Evolutionary conservation across 2,797 vertebrate genomes (phyloP).

Genomic region (Ctenopoma multispine): DNA sequence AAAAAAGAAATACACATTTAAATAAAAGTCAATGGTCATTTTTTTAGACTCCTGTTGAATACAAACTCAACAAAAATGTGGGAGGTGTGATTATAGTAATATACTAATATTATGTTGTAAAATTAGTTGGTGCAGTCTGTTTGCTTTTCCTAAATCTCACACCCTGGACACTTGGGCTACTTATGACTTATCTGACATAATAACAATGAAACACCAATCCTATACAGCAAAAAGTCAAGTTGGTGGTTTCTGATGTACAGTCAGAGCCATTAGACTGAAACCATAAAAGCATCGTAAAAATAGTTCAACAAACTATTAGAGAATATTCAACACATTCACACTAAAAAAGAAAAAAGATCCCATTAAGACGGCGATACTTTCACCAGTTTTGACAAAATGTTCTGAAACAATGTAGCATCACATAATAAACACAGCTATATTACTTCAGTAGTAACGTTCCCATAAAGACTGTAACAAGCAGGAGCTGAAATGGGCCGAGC

Average conservation of each 20-base stretch:
- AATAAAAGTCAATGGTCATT: too few species aligned
- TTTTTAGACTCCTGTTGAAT: too few species aligned
- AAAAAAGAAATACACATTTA: too few species aligned
- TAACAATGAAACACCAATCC: background rate
- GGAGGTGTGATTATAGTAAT: too few species aligned
- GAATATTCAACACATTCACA: too few species aligned
- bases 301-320: conserved; percentile 8
- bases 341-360: background rate
- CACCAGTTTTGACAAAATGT: background rate
- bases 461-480: conserved; percentile 77
- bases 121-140: background rate
- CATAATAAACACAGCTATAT: background rate
- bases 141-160: background rate
- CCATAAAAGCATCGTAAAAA: background rate
- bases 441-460: conserved; percentile 16
- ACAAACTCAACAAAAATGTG: too few species aligned
- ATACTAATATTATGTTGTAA: too few species aligned
- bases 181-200: background rate
- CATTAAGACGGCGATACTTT: background rate
- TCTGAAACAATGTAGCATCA: background rate
- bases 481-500: conserved; percentile 74
- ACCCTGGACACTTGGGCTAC: background rate
- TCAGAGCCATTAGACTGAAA: background rate
- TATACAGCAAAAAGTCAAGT: background rate
- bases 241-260: background rate